phyloP scores from a whole-genome alignment of 2,888 invertebrate genomes.

The Dolichomitus sp. region DNA sequence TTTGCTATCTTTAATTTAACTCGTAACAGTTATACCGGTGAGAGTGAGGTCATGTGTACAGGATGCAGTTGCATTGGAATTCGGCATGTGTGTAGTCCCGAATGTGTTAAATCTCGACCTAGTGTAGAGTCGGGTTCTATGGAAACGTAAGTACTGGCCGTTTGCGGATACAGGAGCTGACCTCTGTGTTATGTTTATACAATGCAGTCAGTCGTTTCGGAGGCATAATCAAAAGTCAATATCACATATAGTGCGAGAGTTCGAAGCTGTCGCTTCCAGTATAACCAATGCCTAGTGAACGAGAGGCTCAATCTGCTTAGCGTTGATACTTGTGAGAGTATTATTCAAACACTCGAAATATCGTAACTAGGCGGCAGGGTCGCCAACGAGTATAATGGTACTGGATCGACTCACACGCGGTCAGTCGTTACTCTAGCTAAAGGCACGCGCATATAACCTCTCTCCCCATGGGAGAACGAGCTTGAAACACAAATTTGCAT shows the following conservation, averaged over 20 bases:
- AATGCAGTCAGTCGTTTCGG: conserved; percentile 30
- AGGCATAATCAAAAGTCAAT: conserved; percentile 64
- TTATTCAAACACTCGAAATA: conserved; percentile 33
- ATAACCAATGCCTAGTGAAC: conserved; percentile 11
- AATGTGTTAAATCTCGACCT: too few species aligned
- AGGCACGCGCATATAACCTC: conserved; percentile 3
- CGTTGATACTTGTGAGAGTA: conserved; percentile 12
- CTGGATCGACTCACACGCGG: conserved; percentile 24
- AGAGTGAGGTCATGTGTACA: too few species aligned
- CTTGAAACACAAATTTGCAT: conserved; percentile 70
- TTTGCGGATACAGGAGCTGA: too few species aligned
- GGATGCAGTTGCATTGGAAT: too few species aligned
- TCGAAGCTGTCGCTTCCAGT: conserved; percentile 40
- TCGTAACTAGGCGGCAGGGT: conserved; percentile 24
- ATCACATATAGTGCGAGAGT: conserved; percentile 28
- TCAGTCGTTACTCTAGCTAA: conserved; percentile 14
- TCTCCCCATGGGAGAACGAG: conserved; percentile 14
- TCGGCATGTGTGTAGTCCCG: too few species aligned
- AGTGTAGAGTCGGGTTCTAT: too few species aligned
- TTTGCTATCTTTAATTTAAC: too few species aligned
- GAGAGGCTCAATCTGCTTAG: conserved; percentile 18
- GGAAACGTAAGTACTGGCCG: too few species aligned
- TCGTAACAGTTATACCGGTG: too few species aligned
- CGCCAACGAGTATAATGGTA: conserved; percentile 24
- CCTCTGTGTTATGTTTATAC: neutral